phyloP scores from a whole-genome alignment of 2,113 vertebrate species.

The Amphiprion percula region DNA sequence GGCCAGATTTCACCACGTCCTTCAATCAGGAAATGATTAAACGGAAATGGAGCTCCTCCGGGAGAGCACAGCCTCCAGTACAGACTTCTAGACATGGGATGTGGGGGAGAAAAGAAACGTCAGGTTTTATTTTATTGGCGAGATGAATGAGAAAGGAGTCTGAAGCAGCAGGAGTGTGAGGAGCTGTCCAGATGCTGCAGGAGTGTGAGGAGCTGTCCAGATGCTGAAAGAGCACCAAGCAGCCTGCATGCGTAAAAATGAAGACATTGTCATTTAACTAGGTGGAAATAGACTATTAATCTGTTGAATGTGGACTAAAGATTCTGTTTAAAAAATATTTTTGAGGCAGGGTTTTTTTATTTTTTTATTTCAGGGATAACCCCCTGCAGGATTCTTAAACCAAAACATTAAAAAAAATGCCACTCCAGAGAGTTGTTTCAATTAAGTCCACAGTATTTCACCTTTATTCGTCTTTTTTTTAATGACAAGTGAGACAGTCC shows the following conservation, averaged over 20 bases:
- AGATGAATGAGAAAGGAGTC: slow-evolving; percentile 19
- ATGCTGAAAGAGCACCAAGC: slow-evolving; percentile 73
- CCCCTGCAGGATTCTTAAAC: neutral
- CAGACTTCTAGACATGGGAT: slow-evolving; percentile 10
- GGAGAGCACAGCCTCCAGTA: neutral
- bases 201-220: slow-evolving; percentile 79
- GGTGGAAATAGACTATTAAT: slow-evolving; percentile 20
- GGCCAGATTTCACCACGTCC: slow-evolving; percentile 8
- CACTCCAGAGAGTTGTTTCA: neutral
- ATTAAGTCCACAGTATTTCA: neutral
- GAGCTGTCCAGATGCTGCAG: slow-evolving; percentile 82
- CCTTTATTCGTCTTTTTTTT: neutral
- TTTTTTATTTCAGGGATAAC: neutral
- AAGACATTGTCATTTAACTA: slow-evolving; percentile 23
- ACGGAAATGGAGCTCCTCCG: slow-evolving; percentile 25
- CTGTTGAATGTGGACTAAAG: neutral
- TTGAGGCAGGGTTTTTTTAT: neutral
- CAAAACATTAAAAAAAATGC: neutral
- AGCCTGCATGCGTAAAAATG: slow-evolving; percentile 40
- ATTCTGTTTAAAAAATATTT: slow-evolving; percentile 12
- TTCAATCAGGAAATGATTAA: slow-evolving; percentile 27
- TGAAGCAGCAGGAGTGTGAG: slow-evolving; percentile 46
- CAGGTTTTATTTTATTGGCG: slow-evolving; percentile 13
- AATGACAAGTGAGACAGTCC: neutral
- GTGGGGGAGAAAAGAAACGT: neutral